Evolutionary conservation across 2,888 invertebrate species (phyloP), one percentile per base, ranked within the genome.

Genomic region (Pyrrhia umbra): DNA sequence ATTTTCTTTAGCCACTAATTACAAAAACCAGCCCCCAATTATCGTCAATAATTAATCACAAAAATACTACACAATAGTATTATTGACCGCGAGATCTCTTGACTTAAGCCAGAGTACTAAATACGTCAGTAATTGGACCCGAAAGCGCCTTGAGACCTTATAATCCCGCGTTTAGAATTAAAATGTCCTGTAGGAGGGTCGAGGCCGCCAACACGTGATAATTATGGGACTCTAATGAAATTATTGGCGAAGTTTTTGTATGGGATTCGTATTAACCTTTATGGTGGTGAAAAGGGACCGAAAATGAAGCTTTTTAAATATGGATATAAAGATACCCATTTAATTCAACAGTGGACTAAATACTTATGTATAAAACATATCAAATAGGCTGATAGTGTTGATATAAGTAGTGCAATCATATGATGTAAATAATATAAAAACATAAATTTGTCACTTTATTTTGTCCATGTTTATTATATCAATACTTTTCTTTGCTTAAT

Each of bases 131-230:
- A 88, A 87, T 84, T 81, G 80, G 83, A 81, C 69, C 76, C 72
- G 61, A 70, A 77, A 79, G 70, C 77, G 73, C 79, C 82, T 84
- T 76, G 79, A 84, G 83, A 81, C 77, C 79, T 77, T 78, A 79
- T 69, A 84, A 86, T 85, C 80, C 77, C 78, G 74, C 73, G 80
- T 81, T 81, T 79, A 58, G 72, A 83, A 86, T 84, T 85, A 85
- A 85, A 87, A 87, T 83, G 79, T 75, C 78, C 61, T 54, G 72
- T 68, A 72, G 64, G 51, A 75, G 63, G 61, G 71, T 46, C 42
- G 45, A 25, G 34, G 9, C 39, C 37, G 37, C 73, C 55, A 64
- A 73, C 74, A 75, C 65, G 77, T 73, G 77, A 76, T 76, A 73
- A 79, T 81, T 75, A 72, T 57, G 70, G 50, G 50, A 63, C 60